These are phyloP conservation scores for Myiotriccus ornatus DNA, from an alignment of 2,797 vertebrate genomes.

Conservation along the genomic window DNA sequence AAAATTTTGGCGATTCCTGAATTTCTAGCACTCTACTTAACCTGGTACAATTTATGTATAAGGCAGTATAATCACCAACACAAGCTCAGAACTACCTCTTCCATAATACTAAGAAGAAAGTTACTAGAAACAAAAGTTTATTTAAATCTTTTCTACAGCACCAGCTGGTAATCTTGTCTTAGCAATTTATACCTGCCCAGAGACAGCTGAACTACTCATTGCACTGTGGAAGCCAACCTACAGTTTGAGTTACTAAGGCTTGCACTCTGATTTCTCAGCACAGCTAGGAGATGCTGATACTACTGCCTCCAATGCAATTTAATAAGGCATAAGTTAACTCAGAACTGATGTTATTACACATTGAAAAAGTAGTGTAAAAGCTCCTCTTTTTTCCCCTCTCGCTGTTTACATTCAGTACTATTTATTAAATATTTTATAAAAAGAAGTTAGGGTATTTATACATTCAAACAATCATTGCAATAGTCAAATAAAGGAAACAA, in stretches of 20 bases:
- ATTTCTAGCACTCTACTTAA: conserved; percentile 21
- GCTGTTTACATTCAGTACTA: conserved; percentile 64
- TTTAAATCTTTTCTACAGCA: not conserved
- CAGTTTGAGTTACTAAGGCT: conserved; percentile 2
- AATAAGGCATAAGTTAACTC: conserved; percentile 76
- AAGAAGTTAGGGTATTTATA: conserved; percentile 69
- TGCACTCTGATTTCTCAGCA: conserved; percentile 11
- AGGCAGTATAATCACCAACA: conserved; percentile 37
- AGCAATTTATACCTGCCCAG: conserved; percentile 38
- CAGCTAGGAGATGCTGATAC: conserved; percentile 20
- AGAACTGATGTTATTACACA: conserved; percentile 46
- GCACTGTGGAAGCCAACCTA: conserved; percentile 16
- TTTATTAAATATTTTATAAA: conserved; percentile 76
- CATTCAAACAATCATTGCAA: conserved; percentile 71
- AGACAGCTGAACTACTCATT: conserved; percentile 36
- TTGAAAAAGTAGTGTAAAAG: conserved; percentile 77
- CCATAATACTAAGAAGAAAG: not conserved
- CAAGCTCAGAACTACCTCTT: conserved; percentile 16
- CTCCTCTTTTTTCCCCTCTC: conserved; percentile 55
- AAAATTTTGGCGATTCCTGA: conserved; percentile 35
- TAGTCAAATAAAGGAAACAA: conserved; percentile 57
- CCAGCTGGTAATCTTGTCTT: conserved; percentile 8
- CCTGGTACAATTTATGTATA: not conserved
- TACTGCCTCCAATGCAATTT: conserved; percentile 40
- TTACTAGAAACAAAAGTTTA: conserved; percentile 18